Conservation (phyloP, 1,140 invertebrate species). For the Calliphora vicina region DNA sequence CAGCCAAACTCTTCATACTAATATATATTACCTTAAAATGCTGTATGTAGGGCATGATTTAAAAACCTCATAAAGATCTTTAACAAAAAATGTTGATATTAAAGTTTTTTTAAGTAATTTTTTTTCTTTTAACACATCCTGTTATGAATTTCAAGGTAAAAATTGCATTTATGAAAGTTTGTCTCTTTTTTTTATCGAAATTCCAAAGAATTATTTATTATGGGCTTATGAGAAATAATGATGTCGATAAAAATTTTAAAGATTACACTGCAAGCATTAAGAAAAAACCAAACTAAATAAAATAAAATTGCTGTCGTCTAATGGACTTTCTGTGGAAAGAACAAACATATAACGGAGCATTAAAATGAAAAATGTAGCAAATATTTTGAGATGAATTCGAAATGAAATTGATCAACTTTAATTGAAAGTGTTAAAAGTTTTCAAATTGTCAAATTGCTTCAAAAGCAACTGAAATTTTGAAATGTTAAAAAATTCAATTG, state of each 20-base stretch:
- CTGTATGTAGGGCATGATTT: not conserved
- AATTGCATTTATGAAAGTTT: slow-evolving; percentile 34
- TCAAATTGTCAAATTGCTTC: not conserved
- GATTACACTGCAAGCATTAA: slow-evolving; percentile 16
- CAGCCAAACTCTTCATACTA: no score
- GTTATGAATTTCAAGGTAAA: slow-evolving; percentile 35
- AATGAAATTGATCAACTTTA: not conserved
- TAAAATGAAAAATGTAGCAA: not conserved
- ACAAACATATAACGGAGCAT: slow-evolving; percentile 5
- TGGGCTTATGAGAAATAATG: slow-evolving; percentile 34
- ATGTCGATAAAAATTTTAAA: slow-evolving; percentile 35
- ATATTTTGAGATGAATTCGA: not conserved
- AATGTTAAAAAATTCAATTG: no score
- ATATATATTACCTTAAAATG: no score
- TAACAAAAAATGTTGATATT: slow-evolving; percentile 20
- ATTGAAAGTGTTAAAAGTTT: not conserved
- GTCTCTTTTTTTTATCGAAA: slow-evolving; percentile 17
- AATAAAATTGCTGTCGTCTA: slow-evolving; percentile 30
- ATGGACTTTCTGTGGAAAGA: not conserved
- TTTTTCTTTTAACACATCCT: slow-evolving; percentile 24
- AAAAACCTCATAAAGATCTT: slow-evolving; percentile 21
- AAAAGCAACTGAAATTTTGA: no score
- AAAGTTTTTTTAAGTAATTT: not conserved
- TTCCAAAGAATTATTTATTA: slow-evolving; percentile 34
- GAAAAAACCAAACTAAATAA: not conserved